phyloP scores from a whole-genome alignment of 2,888 invertebrate species.

The Agrotis clavis region DNA sequence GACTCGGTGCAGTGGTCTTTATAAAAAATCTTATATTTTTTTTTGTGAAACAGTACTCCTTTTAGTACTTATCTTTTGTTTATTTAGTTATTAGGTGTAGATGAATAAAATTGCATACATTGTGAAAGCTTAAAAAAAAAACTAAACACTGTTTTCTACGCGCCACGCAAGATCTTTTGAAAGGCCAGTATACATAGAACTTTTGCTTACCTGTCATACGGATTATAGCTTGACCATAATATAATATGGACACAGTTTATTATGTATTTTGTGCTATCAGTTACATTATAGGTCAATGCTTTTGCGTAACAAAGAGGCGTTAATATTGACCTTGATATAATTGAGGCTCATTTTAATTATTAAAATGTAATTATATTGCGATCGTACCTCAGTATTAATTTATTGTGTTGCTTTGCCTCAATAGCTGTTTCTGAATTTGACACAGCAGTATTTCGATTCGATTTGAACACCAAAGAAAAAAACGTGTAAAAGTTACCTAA shows the following conservation, averaged over 20 bases:
- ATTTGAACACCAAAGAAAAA: slow-evolving; percentile 44
- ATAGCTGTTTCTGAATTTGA: slow-evolving; percentile 53
- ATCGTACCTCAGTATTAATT: slow-evolving; percentile 73
- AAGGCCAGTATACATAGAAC: slow-evolving; percentile 63
- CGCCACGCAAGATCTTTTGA: slow-evolving; percentile 50
- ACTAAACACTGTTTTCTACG: slow-evolving; percentile 47
- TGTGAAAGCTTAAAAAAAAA: slow-evolving; percentile 46
- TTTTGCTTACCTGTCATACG: slow-evolving; percentile 47
- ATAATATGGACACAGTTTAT: slow-evolving; percentile 44
- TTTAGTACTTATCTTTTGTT: slow-evolving; percentile 73
- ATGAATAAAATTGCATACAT: slow-evolving; percentile 55
- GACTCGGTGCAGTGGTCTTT: slow-evolving; percentile 50
- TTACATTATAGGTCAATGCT: slow-evolving; percentile 46
- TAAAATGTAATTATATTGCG: slow-evolving; percentile 58
- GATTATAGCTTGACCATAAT: slow-evolving; percentile 47
- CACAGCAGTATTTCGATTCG: slow-evolving; percentile 8
- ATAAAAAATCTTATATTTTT: slow-evolving; percentile 66
- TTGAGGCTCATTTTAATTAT: slow-evolving; percentile 65
- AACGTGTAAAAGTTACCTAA: slow-evolving; percentile 17
- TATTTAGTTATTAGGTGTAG: slow-evolving; percentile 69
- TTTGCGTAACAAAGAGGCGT: slow-evolving; percentile 38
- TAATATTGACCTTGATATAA: slow-evolving; percentile 66
- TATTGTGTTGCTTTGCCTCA: slow-evolving; percentile 64
- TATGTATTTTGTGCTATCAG: slow-evolving; percentile 49
- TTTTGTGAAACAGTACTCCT: slow-evolving; percentile 66